Evolutionary conservation across 1,140 invertebrate species (phyloP).

Genomic region (Melipona quadrifasciata): DNA sequence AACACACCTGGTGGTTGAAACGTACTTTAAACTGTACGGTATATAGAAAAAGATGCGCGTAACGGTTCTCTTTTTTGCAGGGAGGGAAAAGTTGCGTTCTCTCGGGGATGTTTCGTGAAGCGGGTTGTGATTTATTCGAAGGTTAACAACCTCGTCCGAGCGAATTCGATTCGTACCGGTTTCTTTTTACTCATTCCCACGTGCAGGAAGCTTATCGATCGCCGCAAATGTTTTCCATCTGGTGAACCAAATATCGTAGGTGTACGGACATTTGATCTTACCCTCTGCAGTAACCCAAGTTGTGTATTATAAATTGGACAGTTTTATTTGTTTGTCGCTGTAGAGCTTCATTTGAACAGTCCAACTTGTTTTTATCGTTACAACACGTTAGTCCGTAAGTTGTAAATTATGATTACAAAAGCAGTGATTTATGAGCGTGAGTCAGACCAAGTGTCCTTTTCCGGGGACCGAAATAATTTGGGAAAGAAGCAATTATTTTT

Average conservation of each 20-base stretch:
- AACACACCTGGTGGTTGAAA: not conserved
- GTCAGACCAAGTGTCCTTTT: too few relatives aligned
- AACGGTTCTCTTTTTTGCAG: conserved; percentile 16
- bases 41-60: not conserved
- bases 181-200: not conserved
- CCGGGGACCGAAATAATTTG: too few relatives aligned
- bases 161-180: conserved; percentile 24
- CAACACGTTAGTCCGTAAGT: not conserved
- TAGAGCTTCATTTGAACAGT: not conserved
- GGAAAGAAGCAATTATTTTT: too few relatives aligned
- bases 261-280: not conserved
- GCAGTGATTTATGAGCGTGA: not conserved
- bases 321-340: too few relatives aligned
- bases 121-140: conserved; percentile 34
- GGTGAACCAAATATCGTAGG: not conserved
- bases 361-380: not conserved
- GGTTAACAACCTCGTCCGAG: not conserved
- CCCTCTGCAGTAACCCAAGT: too few relatives aligned
- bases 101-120: conserved; percentile 22
- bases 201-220: not conserved
- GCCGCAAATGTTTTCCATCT: not conserved
- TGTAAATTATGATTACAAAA: not conserved
- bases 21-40: not conserved
- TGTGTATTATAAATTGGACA: too few relatives aligned
- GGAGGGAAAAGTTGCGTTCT: conserved; percentile 17